A percentile compares a stretch with the other conserved stretches of the same genome.
Conservation (phyloP, 2,797 vertebrate genomes). For the Helarctos malayanus region DNA sequence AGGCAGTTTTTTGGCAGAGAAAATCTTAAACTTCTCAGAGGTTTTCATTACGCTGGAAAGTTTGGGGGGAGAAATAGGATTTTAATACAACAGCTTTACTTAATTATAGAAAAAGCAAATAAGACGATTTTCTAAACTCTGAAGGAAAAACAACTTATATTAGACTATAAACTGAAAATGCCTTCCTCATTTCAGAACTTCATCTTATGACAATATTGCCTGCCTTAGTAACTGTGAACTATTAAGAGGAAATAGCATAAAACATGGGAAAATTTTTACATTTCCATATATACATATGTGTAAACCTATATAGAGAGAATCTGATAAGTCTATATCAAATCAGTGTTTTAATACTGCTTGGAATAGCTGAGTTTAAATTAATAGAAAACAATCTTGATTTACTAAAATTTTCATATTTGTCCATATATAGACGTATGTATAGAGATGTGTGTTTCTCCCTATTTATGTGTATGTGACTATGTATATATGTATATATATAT, state of each 20-base stretch:
- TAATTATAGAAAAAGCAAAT: constrained; percentile 50
- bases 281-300: neutral
- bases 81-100: constrained; percentile 6
- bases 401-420: constrained; percentile 6
- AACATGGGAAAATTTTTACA: neutral
- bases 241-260: constrained; percentile 2
- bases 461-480: neutral
- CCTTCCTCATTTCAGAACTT: neutral
- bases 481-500: neutral
- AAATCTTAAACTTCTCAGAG: neutral
- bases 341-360: neutral
- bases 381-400: neutral
- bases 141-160: neutral
- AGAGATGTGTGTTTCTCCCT: no score
- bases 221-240: neutral
- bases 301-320: neutral
- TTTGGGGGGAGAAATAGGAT: neutral
- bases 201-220: neutral
- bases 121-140: constrained; percentile 44
- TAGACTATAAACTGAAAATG: neutral
- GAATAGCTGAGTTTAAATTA: constrained; percentile 17
- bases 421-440: neutral
- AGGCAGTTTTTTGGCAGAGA: neutral
- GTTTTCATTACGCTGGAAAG: constrained; percentile 26
- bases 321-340: neutral